A percentile compares a stretch with the other conserved stretches of the same genome.
phyloP scores from a whole-genome alignment of 2,113 vertebrate genomes.

The Hippocampus zosterae region DNA sequence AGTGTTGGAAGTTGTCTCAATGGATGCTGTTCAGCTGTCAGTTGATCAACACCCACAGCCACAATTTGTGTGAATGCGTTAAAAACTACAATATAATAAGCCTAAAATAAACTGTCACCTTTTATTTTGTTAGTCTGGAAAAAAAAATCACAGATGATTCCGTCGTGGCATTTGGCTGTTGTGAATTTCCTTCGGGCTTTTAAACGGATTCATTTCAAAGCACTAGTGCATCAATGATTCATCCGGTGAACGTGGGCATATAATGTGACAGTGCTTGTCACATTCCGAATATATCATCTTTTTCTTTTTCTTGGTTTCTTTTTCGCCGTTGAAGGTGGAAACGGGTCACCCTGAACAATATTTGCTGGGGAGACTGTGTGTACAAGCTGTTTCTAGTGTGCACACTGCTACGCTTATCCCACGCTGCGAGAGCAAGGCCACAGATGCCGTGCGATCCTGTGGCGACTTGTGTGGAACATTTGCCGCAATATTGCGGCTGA shows the following conservation, averaged over 20 bases:
- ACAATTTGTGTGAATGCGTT: background rate
- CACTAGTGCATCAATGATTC: background rate
- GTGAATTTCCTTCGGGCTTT: background rate
- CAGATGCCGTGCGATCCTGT: slow-evolving; percentile 28
- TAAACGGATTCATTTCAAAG: background rate
- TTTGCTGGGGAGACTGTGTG: slow-evolving; percentile 5
- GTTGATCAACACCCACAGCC: background rate
- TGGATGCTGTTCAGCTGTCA: background rate
- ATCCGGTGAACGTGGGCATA: background rate
- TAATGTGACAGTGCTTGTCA: slow-evolving; percentile 2
- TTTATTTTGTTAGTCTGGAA: background rate
- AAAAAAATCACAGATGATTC: background rate
- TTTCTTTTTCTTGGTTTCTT: background rate
- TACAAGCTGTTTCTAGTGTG: background rate
- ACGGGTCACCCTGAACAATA: slow-evolving; percentile 11
- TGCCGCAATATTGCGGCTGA: slow-evolving; percentile 57
- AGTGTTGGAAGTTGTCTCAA: background rate
- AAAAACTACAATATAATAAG: background rate
- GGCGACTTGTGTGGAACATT: slow-evolving; percentile 39
- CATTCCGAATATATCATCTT: background rate
- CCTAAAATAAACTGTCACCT: background rate
- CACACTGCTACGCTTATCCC: slow-evolving; percentile 25
- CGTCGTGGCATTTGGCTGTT: background rate
- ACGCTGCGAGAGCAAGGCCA: slow-evolving; percentile 23
- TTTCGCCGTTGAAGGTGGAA: slow-evolving; percentile 1